Base-by-base conservation (phyloP, 2,888 invertebrate genomes). In the Clostera curtula region DNA sequence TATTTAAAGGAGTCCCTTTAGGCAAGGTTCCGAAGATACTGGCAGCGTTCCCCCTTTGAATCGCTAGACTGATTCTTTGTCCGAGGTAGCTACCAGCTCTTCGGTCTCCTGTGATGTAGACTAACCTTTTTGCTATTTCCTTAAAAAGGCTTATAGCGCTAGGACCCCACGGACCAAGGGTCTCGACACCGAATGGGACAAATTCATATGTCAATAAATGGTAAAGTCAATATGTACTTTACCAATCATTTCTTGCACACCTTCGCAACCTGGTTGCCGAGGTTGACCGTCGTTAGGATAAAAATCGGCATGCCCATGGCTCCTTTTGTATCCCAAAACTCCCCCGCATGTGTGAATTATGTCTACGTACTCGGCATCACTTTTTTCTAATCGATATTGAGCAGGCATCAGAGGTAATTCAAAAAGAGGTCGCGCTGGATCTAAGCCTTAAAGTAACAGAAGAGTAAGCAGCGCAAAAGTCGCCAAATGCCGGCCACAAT, bases 321-420 rank as follows among this genome's bases (percentile, higher is more conserved):
- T 83, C 13, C 58, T 47, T n/a, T 55, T 49, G 40, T 88, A 86
- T 0, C 92, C 92, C 16, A 88, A 74, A 20, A 87, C 72, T 0
- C 91, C 92, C 1, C 86, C 88, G 44, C 89, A 88, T 1, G 90
- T 90, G 52, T 93, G 93, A 25, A 93, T 89, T 1, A 92, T 86
- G 55, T 93, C 92, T 1, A 90, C 93, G 50, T 91, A 93, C 11
- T 80, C 66, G 0, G 92, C 92, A 56, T 93, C 92, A 2, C 74
- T 84, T 14, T 69, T 67, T 40, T 90, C 90, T 23, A 93, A 68
- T 2, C 73, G 65, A 40, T 53, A 75, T 25, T 66, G 52, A 6
- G 34, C 34, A n/a, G 55, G 49, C 67, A 76, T 64, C 36, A 43
- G 34, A 2, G 82, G 82, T 18, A 73, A 44, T 59, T 87, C 87